These are phyloP conservation scores for Choloepus didactylus DNA, from an alignment of 2,797 vertebrate genomes.

Conservation along the genomic window DNA sequence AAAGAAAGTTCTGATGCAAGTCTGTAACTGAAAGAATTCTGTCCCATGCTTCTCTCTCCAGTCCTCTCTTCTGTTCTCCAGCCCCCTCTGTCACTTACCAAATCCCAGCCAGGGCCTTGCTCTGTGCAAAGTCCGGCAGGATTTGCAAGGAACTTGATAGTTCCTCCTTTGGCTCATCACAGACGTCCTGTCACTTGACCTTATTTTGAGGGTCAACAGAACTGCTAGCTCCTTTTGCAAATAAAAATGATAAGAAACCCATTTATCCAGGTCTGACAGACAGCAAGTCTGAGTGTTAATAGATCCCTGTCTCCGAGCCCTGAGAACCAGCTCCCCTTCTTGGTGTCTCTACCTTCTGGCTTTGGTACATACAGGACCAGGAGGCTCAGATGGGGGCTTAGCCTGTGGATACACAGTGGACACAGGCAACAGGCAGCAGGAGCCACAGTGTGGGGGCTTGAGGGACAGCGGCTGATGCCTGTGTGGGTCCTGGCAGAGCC, in stretches of 20 bases:
- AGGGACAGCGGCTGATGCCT: rapidly evolving
- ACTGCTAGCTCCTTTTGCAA: background rate
- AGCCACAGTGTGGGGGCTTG: rapidly evolving
- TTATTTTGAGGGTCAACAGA: background rate
- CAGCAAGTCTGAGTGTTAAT: background rate
- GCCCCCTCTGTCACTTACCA: rapidly evolving
- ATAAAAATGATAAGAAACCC: background rate
- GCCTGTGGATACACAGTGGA: rapidly evolving
- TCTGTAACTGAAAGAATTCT: no score
- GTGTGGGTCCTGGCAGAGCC: background rate
- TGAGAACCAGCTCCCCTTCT: background rate
- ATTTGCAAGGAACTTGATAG: background rate
- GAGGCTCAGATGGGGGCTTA: background rate
- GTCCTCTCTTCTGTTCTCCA: background rate
- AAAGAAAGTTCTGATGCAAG: background rate
- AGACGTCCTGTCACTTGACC: background rate
- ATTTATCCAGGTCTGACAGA: no score
- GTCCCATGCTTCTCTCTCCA: background rate
- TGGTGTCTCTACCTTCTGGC: background rate
- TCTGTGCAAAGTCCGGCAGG: background rate
- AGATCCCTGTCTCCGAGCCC: background rate
- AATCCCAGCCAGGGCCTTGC: background rate
- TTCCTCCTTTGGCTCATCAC: background rate
- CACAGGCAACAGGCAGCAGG: background rate
- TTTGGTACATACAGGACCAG: rapidly evolving